phyloP scores from a whole-genome alignment of 2,888 invertebrate species.

The Eurytoma adleriae region DNA sequence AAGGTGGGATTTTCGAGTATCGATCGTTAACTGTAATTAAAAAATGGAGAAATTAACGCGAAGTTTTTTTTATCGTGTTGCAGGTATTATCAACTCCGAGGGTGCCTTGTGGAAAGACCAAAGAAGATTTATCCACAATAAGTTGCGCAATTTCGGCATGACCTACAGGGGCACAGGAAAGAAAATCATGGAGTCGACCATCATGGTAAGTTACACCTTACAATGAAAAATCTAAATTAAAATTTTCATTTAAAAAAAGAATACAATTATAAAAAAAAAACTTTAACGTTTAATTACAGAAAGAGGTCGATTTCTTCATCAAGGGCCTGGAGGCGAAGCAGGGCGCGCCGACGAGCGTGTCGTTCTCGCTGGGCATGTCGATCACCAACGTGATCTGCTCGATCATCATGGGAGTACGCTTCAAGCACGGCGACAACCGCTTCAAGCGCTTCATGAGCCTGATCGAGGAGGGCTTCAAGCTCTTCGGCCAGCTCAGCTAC shows the following conservation, averaged over 20 bases:
- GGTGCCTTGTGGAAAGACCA: slow-evolving; percentile 95
- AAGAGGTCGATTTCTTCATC: slow-evolving; percentile 88
- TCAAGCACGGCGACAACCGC: slow-evolving; percentile 85
- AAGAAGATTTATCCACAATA: slow-evolving; percentile 90
- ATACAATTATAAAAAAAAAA: not conserved
- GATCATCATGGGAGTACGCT: slow-evolving; percentile 92
- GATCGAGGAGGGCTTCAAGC: slow-evolving; percentile 94
- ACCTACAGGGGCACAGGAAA: slow-evolving; percentile 89
- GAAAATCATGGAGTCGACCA: slow-evolving; percentile 89
- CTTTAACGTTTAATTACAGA: slow-evolving; percentile 59
- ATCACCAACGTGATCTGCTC: slow-evolving; percentile 95
- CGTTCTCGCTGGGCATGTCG: slow-evolving; percentile 86
- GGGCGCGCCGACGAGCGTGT: slow-evolving; percentile 85
- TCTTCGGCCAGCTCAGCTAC: slow-evolving; percentile 89
- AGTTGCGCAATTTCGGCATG: slow-evolving; percentile 91
- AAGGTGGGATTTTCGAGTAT: too few species aligned
- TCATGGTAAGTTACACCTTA: slow-evolving; percentile 81
- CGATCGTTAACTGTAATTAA: too few species aligned
- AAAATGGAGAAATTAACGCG: slow-evolving; percentile 2
- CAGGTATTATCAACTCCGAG: slow-evolving; percentile 93
- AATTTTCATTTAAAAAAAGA: not conserved
- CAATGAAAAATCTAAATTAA: not conserved
- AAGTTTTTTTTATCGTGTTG: slow-evolving; percentile 28
- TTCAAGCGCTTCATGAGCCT: slow-evolving; percentile 89
- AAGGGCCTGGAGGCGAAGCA: slow-evolving; percentile 81